These are phyloP conservation scores for Sarotherodon lohbergeri DNA, from an alignment of 2,113 vertebrate species.

Conservation along the genomic window DNA sequence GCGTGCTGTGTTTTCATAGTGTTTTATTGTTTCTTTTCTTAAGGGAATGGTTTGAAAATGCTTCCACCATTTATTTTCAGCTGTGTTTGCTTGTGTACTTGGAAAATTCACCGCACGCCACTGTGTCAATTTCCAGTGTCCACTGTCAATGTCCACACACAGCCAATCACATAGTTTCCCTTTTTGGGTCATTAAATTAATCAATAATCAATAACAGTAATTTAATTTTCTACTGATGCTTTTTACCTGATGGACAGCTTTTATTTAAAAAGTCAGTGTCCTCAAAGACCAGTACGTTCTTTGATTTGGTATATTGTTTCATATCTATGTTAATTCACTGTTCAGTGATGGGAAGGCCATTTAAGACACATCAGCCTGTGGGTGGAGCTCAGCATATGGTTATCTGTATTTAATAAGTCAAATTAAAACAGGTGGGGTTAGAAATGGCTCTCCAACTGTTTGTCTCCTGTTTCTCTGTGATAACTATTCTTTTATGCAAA, in stretches of 20 bases:
- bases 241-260: neutral
- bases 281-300: neutral
- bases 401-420: neutral
- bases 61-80: neutral
- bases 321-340: neutral
- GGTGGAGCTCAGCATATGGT: neutral
- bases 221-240: neutral
- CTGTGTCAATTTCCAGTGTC: neutral
- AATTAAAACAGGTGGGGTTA: neutral
- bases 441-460: neutral
- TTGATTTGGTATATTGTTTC: neutral
- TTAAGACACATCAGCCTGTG: neutral
- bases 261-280: neutral
- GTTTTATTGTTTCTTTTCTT: neutral
- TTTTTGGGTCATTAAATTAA: neutral
- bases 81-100: rapidly evolving
- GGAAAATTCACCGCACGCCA: neutral
- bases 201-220: neutral
- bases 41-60: neutral
- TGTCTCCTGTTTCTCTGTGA: neutral
- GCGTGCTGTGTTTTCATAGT: neutral
- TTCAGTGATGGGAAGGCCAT: neutral
- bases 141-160: neutral
- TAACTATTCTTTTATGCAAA: neutral
- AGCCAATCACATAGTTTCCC: neutral